Base-by-base conservation (phyloP, 2,113 vertebrate species). In the Platycercus adscitus region DNA sequence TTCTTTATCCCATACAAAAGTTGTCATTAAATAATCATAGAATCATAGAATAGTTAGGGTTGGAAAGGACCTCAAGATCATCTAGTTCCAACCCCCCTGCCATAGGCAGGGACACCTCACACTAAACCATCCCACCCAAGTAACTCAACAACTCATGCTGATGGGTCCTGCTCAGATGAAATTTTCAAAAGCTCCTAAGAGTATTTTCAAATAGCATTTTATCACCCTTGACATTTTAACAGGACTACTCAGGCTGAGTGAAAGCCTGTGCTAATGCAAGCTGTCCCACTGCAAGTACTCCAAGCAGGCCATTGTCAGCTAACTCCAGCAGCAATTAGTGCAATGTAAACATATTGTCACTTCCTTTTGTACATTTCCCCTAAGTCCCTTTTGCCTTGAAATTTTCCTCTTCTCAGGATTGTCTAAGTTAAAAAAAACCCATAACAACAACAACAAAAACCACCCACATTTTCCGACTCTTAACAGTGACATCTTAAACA, bases 401-500 rank as follows among this genome's bases (percentile, higher is more conserved):
- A 86, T 46, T n/a, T 58, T 88, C 50, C 20, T 78, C 21, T 80
- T 91, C 60, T 87, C 46, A 56, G 21, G 39, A 83, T 71, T 1
- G 1, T 75, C 60, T 88, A 31, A 44, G 23, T 84, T 91, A 61
- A 29, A 72, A 72, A 75, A 70, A 86, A 91, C 2, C 7, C 37
- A 33, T 9, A 20, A 18, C 43, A 44, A 46, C 7, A 33, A 39
- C 39, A 21, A 14, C 13, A 56, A 56, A 56, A 56, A 21, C 33
- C 1, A 3, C 11, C 11, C 64, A 61, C 23, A 39, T 93, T 91
- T 81, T 50, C 76, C 81, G 72, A 95, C 87, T 95, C 79, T 21
- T 58, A 66, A 46, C 64, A 93, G 66, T 81, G 72, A 64, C 43
- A 89, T 91, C 77, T 91, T 71, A 91, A 95, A 91, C 81, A 86